Base-by-base conservation (phyloP, 2,888 invertebrate genomes). In the Troides aeacus region DNA sequence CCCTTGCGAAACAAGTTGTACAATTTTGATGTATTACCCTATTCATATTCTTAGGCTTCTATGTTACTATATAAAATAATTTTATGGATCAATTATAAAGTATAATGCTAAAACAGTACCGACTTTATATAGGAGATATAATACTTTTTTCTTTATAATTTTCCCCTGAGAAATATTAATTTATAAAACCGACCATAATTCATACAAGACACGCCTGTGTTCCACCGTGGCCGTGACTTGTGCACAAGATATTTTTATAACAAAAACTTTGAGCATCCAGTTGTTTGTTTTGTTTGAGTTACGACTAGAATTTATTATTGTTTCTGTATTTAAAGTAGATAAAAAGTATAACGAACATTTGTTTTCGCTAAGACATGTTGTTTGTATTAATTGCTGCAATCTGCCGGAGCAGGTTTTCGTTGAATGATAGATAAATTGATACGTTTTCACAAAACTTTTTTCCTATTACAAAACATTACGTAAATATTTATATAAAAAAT, bases 201-300 rank as follows among this genome's bases (percentile, higher is more conserved):
- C 23, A 58, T 24, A 23, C 23, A 23, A 53, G 61, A 18, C 57
- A 24, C 15, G 57, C 57, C 30, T 58, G 23, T 23, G 57, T 58
- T 58, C 23, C n/a, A 6, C 53, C 7, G 53, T 24, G 56, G 57
- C 57, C 59, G 21, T 23, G 8, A 53, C 46, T 60, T 21, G 7
- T 24, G 46, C 53, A 36, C 23, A 62, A 62, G 50, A 62, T 62
- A 23, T 30, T 60, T 66, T 66, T 66, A 61, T 61, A 62, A 53
- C 53, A 62, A 67, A 66, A 62, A 39, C 39, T 61, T 61, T 15
- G 36, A 61, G n/a, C 66, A n/a, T 59, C 42, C 65, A 50, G 59
- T 67, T 62, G 66, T 67, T 67, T 62, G 66, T 39, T 62, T 57
- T 67, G 61, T 62, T 23, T 62, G 59, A 65, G 59, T 59, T 59